Base-by-base conservation (phyloP, 1,140 invertebrate genomes). In the Cydia amplana region DNA sequence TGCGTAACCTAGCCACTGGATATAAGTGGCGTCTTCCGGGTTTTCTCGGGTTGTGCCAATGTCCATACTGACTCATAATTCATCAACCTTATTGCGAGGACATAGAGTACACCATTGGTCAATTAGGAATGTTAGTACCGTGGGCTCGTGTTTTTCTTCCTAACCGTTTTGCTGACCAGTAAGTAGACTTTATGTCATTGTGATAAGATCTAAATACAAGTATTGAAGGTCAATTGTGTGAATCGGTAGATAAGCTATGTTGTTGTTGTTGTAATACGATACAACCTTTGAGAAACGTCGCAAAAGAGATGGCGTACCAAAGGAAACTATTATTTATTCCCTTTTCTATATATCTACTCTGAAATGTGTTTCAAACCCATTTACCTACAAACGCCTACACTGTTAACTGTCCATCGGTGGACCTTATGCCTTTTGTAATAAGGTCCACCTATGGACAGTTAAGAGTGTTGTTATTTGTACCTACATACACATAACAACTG, bases 11-110 rank as follows among this genome's bases (percentile, higher is more conserved):
- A 40, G 28, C 32, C 65, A 36, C 2, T 70, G 65, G 65, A 18
- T 40, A 6, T 70, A 70, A 70, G 32, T 70, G 65, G 65, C 16
- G 10, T 32, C 65, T 70, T 70, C 65, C 65, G 65, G 65, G 43
- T 70, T 70, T 70, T 70, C 65, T 70, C 28, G 36, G 16, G 6
- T 10, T 70, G 36, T 40, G n/a, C 32, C n/a, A 20, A 20, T n/a
- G 28, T 20, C 16, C 10, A 28, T 10, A 28, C n/a, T 2, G 55
- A 23, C 18, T 60, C 2, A n/a, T 60, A 40, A 16, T 40, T 70
- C 49, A 4, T 51, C 4, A 14, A 51, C 6, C 49, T 51, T 51
- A 51, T 51, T 51, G 12, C 12, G 10, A 14, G 4, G 43, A 46
- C 12, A 16, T 46, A 46, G 4, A 14, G 43, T 46, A 46, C 43